Evolutionary conservation across 2,888 invertebrate species (phyloP).

Genomic region (Timema podura): DNA sequence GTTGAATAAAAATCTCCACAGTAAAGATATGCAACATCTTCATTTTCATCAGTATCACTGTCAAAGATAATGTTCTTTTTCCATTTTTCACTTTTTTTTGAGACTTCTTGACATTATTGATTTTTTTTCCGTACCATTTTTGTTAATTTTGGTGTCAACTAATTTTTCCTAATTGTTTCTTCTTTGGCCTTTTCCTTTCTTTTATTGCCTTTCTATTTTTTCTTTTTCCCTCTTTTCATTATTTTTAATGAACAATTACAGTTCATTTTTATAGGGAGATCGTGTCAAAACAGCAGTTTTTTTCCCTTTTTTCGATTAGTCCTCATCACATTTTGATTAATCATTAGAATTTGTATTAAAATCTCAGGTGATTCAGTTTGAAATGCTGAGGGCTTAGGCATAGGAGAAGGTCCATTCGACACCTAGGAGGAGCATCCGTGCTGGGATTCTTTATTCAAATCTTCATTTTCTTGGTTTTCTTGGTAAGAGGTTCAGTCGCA

Average conservation of each 20-base stretch:
- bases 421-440: too few species aligned
- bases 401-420: too few species aligned
- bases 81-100: neutral
- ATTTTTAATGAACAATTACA: neutral
- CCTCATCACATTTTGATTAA: too few species aligned
- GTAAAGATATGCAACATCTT: too few species aligned
- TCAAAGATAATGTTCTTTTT: neutral
- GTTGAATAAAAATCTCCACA: too few species aligned
- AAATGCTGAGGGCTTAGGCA: too few species aligned
- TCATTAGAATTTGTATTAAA: too few species aligned
- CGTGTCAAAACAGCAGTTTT: constrained; percentile 4
- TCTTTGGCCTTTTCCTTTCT: neutral
- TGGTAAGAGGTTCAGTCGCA: neutral
- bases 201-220: neutral
- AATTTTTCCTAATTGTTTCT: neutral
- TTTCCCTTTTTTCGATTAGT: neutral
- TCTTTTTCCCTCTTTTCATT: neutral
- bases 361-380: too few species aligned
- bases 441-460: too few species aligned
- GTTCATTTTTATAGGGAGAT: neutral
- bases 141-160: neutral
- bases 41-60: neutral
- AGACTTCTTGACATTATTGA: neutral
- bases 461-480: neutral
- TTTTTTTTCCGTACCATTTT: neutral